A percentile compares a stretch with the other conserved stretches of the same genome.
Conservation (phyloP, 1,140 invertebrate genomes). For the Pissodes strobi region DNA sequence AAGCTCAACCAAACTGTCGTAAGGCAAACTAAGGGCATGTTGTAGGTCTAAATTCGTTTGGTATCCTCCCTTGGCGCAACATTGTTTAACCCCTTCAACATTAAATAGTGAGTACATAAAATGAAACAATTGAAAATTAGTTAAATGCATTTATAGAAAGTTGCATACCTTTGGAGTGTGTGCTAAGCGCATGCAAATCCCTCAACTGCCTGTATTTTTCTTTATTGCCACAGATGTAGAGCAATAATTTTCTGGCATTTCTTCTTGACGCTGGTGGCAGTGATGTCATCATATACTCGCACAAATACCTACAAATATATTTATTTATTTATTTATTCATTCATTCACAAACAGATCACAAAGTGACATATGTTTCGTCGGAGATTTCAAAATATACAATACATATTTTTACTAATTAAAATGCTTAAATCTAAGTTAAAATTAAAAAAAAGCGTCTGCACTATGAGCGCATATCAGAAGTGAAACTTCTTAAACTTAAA, state of each 20-base stretch:
- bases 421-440: too few relatives aligned
- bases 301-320: conserved; percentile 66
- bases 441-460: too few relatives aligned
- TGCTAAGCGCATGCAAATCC: conserved; percentile 88
- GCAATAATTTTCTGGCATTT: conserved; percentile 86
- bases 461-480: too few relatives aligned
- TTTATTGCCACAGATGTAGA: conserved; percentile 94
- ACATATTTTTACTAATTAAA: too few relatives aligned
- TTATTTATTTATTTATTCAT: too few relatives aligned
- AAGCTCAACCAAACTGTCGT: conserved; percentile 88
- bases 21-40: conserved; percentile 66
- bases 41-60: conserved; percentile 55
- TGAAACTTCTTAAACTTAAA: too few relatives aligned
- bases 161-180: conserved; percentile 68
- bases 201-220: conserved; percentile 92
- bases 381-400: too few relatives aligned
- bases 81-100: conserved; percentile 59
- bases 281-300: conserved; percentile 96
- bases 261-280: conserved; percentile 76
- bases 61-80: conserved; percentile 65
- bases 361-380: too few relatives aligned
- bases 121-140: too few relatives aligned
- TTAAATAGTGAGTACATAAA: too few relatives aligned
- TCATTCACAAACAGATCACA: too few relatives aligned
- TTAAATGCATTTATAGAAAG: too few relatives aligned